phyloP scores from a whole-genome alignment of 2,797 vertebrate genomes.

The Graptemys geographica region DNA sequence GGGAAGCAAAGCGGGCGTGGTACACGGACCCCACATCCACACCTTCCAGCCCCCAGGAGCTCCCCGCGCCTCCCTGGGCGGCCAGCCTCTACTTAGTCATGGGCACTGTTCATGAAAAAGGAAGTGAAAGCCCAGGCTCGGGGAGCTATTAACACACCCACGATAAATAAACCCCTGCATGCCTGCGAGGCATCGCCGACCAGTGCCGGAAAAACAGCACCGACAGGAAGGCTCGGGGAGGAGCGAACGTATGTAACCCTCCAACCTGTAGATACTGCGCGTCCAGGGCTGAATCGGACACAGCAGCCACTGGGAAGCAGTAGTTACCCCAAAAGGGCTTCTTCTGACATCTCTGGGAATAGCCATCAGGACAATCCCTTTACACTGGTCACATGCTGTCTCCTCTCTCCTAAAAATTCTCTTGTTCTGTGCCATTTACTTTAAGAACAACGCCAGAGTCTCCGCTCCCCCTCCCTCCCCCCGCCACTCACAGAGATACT shows the following conservation, averaged over 20 bases:
- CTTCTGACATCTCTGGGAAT: background rate
- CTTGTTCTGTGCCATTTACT: background rate
- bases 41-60: too few species aligned
- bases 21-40: rapidly evolving
- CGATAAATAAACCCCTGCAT: too few species aligned
- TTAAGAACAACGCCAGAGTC: background rate
- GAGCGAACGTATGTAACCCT: background rate
- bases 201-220: too few species aligned
- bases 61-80: background rate
- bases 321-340: background rate
- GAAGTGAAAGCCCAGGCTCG: background rate
- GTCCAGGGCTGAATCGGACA: background rate
- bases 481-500: too few species aligned
- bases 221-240: background rate
- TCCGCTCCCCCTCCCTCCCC: background rate
- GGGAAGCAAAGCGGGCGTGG: slow-evolving; percentile 49
- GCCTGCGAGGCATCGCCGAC: background rate
- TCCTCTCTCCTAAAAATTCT: background rate
- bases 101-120: too few species aligned
- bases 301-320: background rate
- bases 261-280: background rate
- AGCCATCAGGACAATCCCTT: too few species aligned
- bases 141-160: too few species aligned
- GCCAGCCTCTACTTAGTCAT: too few species aligned
- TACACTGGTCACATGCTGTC: background rate